Evolutionary conservation across 2,888 invertebrate species (phyloP).

Genomic region (Rhagonycha fulva): DNA sequence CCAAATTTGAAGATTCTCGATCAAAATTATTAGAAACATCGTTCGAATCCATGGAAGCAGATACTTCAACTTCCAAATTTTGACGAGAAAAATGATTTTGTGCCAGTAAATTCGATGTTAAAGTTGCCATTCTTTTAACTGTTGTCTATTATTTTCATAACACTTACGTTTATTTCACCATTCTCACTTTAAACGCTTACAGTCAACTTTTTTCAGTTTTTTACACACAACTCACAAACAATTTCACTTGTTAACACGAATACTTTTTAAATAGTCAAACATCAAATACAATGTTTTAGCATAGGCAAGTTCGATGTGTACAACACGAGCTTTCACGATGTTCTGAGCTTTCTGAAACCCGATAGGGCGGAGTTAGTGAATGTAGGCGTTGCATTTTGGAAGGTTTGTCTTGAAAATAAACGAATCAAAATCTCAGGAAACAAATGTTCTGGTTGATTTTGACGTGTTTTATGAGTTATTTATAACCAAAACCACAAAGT

Average conservation of each 20-base stretch:
- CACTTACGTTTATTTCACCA: not conserved
- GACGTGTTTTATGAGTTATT: constrained; percentile 52
- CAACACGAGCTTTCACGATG: constrained; percentile 49
- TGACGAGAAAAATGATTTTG: constrained; percentile 45
- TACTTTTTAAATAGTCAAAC: not conserved
- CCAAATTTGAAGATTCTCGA: constrained; percentile 54
- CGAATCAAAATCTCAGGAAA: constrained; percentile 44
- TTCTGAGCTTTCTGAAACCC: constrained; percentile 46
- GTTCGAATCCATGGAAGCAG: constrained; percentile 51
- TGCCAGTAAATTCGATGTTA: constrained; percentile 36
- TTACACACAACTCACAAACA: not conserved
- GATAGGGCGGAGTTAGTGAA: constrained; percentile 46
- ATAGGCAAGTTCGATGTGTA: constrained; percentile 44
- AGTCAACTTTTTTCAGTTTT: not conserved
- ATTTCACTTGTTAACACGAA: not conserved
- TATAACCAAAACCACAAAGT: constrained; percentile 43
- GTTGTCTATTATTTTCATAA: not conserved
- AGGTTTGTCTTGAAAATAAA: constrained; percentile 33
- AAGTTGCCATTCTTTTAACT: constrained; percentile 33
- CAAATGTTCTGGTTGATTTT: constrained; percentile 42
- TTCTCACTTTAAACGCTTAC: not conserved
- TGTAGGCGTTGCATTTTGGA: constrained; percentile 37
- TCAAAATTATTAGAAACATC: constrained; percentile 45
- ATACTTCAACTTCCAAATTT: constrained; percentile 48
- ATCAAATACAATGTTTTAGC: constrained; percentile 6